Conservation (phyloP, 2,888 invertebrate species). For the Trichogramma evanescens region DNA sequence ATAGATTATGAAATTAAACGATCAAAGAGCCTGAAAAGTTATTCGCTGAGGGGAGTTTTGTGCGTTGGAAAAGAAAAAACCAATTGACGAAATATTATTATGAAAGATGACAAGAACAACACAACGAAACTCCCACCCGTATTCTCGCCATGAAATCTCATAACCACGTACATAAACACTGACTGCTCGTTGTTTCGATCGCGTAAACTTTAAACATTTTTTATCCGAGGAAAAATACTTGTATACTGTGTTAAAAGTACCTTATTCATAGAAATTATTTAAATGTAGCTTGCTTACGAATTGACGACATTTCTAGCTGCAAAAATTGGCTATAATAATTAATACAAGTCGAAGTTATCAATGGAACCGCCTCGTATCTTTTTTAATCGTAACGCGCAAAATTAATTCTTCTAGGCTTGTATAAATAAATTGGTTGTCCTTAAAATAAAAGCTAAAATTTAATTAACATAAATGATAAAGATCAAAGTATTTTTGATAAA, state of each 20-base stretch:
- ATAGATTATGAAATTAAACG: slow-evolving; percentile 1
- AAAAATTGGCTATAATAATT: too few species aligned
- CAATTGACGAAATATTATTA: slow-evolving; percentile 1
- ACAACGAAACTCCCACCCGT: slow-evolving; percentile 10
- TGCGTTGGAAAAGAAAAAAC: background rate
- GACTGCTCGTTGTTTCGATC: slow-evolving; percentile 24
- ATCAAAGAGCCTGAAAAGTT: slow-evolving; percentile 16
- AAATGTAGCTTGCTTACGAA: too few species aligned
- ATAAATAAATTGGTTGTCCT: slow-evolving; percentile 15
- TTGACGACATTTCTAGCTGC: too few species aligned
- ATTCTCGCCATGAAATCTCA: slow-evolving; percentile 6
- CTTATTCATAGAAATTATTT: too few species aligned
- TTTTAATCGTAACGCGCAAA: too few species aligned
- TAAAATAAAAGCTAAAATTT: slow-evolving; percentile 15
- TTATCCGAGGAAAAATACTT: too few species aligned
- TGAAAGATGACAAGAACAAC: background rate
- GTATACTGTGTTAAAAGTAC: too few species aligned
- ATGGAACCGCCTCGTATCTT: too few species aligned
- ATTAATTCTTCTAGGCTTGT: slow-evolving; percentile 12
- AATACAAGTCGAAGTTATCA: too few species aligned
- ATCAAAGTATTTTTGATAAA: slow-evolving; percentile 38
- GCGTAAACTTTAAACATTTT: background rate
- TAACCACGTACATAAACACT: slow-evolving; percentile 2
- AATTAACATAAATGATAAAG: slow-evolving; percentile 8
- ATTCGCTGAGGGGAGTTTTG: slow-evolving; percentile 16